These are phyloP conservation scores for Nasonia vitripennis DNA, from an alignment of 1,140 invertebrate genomes.

Conservation along the genomic window DNA sequence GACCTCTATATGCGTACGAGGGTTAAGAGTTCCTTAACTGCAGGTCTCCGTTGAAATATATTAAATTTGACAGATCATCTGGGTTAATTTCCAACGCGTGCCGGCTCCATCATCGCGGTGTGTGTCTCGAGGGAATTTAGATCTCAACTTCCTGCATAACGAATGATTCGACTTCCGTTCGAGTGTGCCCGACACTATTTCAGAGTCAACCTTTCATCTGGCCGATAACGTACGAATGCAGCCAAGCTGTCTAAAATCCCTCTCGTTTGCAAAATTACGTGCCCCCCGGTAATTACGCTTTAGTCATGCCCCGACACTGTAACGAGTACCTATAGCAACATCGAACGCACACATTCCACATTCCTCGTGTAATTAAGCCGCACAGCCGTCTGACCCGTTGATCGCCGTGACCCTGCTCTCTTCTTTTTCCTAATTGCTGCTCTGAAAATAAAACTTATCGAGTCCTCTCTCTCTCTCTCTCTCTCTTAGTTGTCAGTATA, in stretches of 20 bases:
- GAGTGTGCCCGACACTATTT: background rate
- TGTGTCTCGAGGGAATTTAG: background rate
- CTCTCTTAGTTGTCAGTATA: too few species aligned
- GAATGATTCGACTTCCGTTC: too few species aligned
- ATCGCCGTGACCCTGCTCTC: background rate
- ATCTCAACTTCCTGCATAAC: background rate
- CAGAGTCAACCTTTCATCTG: too few species aligned
- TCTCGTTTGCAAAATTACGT: too few species aligned
- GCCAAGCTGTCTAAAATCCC: too few species aligned
- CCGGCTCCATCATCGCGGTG: too few species aligned
- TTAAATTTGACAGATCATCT: background rate
- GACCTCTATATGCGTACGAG: background rate
- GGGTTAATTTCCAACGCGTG: background rate
- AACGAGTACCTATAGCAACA: background rate
- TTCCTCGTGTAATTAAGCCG: background rate
- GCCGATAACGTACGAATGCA: too few species aligned
- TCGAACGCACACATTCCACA: background rate
- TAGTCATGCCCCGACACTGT: background rate
- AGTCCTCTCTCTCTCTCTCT: background rate
- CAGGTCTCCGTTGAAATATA: background rate
- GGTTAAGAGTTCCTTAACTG: background rate
- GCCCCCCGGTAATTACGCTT: background rate
- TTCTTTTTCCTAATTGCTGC: background rate
- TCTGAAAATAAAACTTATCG: background rate
- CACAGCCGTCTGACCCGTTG: background rate